phyloP scores from a whole-genome alignment of 2,113 vertebrate species.

The Steatornis caripensis region DNA sequence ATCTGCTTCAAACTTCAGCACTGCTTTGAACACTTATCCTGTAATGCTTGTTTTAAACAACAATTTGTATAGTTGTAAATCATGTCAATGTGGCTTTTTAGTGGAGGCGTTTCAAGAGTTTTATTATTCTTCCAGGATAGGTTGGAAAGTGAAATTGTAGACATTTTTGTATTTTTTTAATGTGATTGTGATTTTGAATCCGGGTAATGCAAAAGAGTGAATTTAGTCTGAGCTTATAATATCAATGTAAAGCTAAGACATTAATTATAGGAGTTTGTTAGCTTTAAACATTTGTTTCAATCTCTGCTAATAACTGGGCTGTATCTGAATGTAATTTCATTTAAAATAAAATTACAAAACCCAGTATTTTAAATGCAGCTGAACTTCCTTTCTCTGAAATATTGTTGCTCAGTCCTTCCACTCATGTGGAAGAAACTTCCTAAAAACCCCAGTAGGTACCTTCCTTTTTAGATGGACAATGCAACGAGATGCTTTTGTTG shows the following conservation, averaged over 20 bases:
- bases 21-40: background rate
- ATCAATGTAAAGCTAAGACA: background rate
- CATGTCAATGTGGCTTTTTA: background rate
- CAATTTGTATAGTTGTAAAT: background rate
- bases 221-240: background rate
- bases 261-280: background rate
- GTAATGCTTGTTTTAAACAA: background rate
- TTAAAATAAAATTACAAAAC: conserved; percentile 36
- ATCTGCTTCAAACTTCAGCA: background rate
- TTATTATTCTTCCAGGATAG: background rate
- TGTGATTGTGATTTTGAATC: background rate
- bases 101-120: background rate
- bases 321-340: background rate
- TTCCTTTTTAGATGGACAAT: background rate
- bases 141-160: background rate
- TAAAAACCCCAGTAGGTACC: background rate
- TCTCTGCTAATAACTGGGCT: background rate
- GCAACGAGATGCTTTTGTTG: background rate
- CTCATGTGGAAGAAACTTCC: background rate
- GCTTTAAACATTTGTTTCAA: background rate
- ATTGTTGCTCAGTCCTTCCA: background rate
- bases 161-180: conserved; percentile 8
- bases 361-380: background rate
- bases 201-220: background rate
- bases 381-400: background rate